Evolutionary conservation across 2,888 invertebrate genomes (phyloP), one percentile per base, ranked within the genome.

Genomic region (Ctena decussata): DNA sequence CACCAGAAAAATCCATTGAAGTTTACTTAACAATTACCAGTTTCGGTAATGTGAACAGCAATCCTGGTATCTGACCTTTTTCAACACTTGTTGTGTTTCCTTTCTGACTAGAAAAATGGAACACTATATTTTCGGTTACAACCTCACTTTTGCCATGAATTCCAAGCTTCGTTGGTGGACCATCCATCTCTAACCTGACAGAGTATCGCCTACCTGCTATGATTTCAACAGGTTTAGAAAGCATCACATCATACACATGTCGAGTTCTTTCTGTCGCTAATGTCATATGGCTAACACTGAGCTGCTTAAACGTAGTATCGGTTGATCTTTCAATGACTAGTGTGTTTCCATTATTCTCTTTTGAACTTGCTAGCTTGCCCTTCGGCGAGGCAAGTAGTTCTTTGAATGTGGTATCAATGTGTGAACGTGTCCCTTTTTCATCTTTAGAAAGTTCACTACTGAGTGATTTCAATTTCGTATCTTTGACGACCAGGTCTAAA

Each of bases 191-290:
- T 3, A 81, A 49, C 2, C 24, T 41, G 11, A 84, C 32, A 21
- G 32, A 72, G 35, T 84, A 84, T 18, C 69, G 49, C 37, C 77
- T 80, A 27, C 80, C 84, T 30, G 74, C 41, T n/a, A 21, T 39
- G 27, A 84, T 53, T 21, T 69, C 18, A 21, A 84, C 57, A 6
- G 84, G 65, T 24, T 73, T 49, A 0, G 84, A 70, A 15, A 84
- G 71, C 77, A 80, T 84, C 1, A 78, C 57, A 24, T 84, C 84
- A 77, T 80, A 84, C 18, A 77, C 81, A 69, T 84, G 84, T 41
- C 71, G 76, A 18, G 70, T 37, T 18, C 81, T 41, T 41, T 79
- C 60, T 46, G 84, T 84, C 27, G 44, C 77, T 24, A 84, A 35
- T 24, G 73, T 74, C 30, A 74, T 30, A 41, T 32, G 77, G 18